Evolutionary conservation across 2,797 vertebrate genomes (phyloP).

Genomic region (Chaetodon trifasciatus): DNA sequence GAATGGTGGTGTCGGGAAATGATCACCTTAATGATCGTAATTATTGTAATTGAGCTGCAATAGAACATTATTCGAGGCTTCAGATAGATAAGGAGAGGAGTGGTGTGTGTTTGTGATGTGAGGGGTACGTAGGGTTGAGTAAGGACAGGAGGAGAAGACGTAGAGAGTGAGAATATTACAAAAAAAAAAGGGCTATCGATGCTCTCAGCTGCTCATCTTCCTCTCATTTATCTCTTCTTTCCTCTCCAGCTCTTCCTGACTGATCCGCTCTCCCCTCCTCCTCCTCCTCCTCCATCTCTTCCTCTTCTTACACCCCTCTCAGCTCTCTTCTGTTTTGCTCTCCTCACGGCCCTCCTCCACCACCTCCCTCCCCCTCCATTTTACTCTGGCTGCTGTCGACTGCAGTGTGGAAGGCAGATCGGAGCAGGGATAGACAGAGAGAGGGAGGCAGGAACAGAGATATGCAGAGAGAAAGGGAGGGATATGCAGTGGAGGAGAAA

Average conservation of each 20-base stretch:
- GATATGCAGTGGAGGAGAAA: slow-evolving; percentile 9
- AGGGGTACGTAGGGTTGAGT: slow-evolving; percentile 19
- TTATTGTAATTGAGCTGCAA: slow-evolving; percentile 72
- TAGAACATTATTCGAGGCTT: slow-evolving; percentile 50
- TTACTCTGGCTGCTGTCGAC: slow-evolving; percentile 57
- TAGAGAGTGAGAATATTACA: slow-evolving; percentile 4
- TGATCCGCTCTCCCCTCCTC: neutral
- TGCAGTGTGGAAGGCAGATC: slow-evolving; percentile 61
- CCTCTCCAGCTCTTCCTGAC: slow-evolving; percentile 52
- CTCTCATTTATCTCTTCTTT: slow-evolving; percentile 32
- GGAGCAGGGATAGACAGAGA: slow-evolving; percentile 20
- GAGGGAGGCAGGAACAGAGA: slow-evolving; percentile 31
- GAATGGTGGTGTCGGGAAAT: slow-evolving; percentile 56
- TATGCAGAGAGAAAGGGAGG: slow-evolving; percentile 38
- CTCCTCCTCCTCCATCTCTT: slow-evolving; percentile 18
- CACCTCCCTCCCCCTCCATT: slow-evolving; percentile 26
- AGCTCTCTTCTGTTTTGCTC: slow-evolving; percentile 34
- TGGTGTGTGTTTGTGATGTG: slow-evolving; percentile 30
- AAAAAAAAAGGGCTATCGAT: neutral
- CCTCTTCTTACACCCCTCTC: slow-evolving; percentile 39
- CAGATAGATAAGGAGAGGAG: slow-evolving; percentile 37
- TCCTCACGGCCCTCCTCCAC: neutral
- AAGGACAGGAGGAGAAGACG: slow-evolving; percentile 27
- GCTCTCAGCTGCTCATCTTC: slow-evolving; percentile 23
- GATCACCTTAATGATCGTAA: slow-evolving; percentile 73